Evolutionary conservation across 2,888 invertebrate species (phyloP), one percentile per base, ranked within the genome.

Genomic region (Leucania comma): DNA sequence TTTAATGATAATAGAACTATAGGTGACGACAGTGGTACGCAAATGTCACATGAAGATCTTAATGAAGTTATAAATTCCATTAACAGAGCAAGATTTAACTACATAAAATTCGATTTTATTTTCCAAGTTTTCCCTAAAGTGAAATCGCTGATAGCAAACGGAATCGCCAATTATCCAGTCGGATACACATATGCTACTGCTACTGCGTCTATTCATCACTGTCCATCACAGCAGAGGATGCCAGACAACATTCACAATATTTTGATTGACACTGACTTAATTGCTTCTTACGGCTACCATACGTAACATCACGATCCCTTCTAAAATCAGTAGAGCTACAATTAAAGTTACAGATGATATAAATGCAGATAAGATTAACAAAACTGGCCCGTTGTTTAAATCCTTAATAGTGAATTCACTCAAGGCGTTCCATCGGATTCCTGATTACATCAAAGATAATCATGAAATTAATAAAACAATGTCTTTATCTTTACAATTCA

Each of bases 231-330:
- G 24, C 42, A 57, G 64, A 77, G 68, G 61, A 78, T 78, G 38
- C 74, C 29, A 54, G 46, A 54, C 64, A 69, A 62, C 79, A 69
- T 79, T 79, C 79, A 77, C 74, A 77, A 78, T 74, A 69, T 74
- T 78, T 79, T 79, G 77, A 78, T 78, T 78, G 77, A 69, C 79
- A 69, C 29, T 68, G 57, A 46, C 60, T 78, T 77, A 78, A 79
- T 78, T 79, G 64, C 60, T 42, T 68, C 48, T 64, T 68, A 73
- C 42, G 42, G 68, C 56, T 78, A 78, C 78, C 35, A 67, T 50
- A 67, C 51, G 42, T 63, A 75, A 60, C 60, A 60, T 68, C 76
- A 78, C 73, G 68, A 78, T 78, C 59, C 78, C 57, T 75, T 72
- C 53, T 48, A 58, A 77, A 77, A n/a, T 35, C 32, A 5, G 26